These are phyloP conservation scores for Planiliza haematocheilus DNA, from an alignment of 2,113 vertebrate genomes.

Conservation along the genomic window DNA sequence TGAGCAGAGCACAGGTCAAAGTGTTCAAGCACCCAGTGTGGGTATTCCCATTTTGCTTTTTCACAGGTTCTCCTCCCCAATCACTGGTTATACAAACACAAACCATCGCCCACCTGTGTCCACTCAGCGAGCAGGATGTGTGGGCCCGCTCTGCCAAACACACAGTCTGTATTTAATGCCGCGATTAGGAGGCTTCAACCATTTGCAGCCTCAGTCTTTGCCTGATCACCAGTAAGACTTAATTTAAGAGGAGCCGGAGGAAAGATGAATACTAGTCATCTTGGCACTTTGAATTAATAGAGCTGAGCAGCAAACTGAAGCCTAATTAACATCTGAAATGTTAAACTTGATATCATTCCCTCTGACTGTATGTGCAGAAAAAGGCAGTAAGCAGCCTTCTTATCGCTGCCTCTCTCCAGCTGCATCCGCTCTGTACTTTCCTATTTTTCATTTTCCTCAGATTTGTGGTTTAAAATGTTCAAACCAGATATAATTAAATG, in stretches of 20 bases:
- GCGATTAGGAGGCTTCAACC: conserved; percentile 35
- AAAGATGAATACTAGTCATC: conserved; percentile 51
- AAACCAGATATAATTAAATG: conserved; percentile 69
- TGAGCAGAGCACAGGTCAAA: conserved; percentile 33
- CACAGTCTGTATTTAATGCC: conserved; percentile 45
- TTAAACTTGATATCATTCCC: conserved; percentile 50
- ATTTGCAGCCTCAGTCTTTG: conserved; percentile 34
- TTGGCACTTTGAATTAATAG: conserved; percentile 61
- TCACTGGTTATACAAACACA: conserved; percentile 66
- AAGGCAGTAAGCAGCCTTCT: conserved; percentile 24
- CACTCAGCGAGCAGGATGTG: conserved; percentile 52
- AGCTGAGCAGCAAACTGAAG: conserved; percentile 54
- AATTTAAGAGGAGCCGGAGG: conserved; percentile 35
- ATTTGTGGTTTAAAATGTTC: conserved; percentile 54
- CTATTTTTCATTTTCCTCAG: conserved; percentile 23
- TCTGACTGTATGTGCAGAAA: conserved; percentile 19
- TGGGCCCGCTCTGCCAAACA: conserved; percentile 55
- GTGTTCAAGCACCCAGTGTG: conserved; percentile 47
- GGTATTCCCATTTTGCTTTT: conserved; percentile 64
- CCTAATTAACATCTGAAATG: conserved; percentile 72
- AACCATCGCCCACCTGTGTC: conserved; percentile 66
- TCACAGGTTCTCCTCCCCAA: conserved; percentile 57
- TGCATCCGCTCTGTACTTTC: conserved; percentile 51
- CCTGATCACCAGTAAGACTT: conserved; percentile 41
- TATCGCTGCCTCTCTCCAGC: conserved; percentile 53